Conservation (phyloP, 2,888 invertebrate species). For the Coecobrya sp. region DNA sequence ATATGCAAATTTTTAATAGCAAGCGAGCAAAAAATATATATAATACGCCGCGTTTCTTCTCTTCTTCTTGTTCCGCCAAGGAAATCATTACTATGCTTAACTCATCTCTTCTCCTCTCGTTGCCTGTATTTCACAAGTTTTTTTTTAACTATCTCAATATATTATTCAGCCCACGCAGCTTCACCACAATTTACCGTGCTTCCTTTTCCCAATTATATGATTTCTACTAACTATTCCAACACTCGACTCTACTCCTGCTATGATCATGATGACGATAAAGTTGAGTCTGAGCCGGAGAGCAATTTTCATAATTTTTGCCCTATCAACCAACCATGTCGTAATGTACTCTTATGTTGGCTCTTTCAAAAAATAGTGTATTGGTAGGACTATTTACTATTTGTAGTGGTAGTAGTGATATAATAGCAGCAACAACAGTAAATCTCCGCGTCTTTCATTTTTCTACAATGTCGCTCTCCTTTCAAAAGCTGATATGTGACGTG, state of each 20-base stretch:
- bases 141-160: neutral
- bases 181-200: constrained; percentile 79
- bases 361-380: neutral
- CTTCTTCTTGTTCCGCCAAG: neutral
- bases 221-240: neutral
- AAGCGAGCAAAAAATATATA: neutral
- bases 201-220: constrained; percentile 76
- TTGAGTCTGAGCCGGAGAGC: constrained; percentile 34
- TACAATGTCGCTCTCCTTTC: constrained; percentile 26
- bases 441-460: neutral
- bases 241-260: neutral
- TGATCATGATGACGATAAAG: constrained; percentile 16
- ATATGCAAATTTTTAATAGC: constrained; percentile 35
- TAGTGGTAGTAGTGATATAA: too few relatives aligned
- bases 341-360: constrained; percentile 26
- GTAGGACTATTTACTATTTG: neutral
- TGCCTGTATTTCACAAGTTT: neutral
- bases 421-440: neutral
- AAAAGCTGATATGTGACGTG: constrained; percentile 31
- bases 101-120: neutral
- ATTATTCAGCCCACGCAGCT: constrained; percentile 46
- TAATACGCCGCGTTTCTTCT: neutral
- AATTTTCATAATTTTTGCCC: constrained; percentile 78
- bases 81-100: constrained; percentile 10
- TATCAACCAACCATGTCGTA: constrained; percentile 59